Evolutionary conservation across 2,797 vertebrate species (phyloP).

Genomic region (Smutsia gigantea): DNA sequence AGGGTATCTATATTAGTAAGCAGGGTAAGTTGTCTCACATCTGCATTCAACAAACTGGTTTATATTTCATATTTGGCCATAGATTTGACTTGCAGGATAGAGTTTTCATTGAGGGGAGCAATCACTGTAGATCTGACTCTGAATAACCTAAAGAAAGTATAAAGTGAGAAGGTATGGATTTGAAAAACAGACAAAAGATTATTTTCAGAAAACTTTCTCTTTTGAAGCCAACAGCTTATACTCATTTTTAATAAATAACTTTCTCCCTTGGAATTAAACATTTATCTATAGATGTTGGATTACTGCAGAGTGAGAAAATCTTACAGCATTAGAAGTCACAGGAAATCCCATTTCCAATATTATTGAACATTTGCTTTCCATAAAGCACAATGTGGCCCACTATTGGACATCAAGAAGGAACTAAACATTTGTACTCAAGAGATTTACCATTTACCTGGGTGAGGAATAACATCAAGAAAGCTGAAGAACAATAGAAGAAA

Average conservation of each 20-base stretch:
- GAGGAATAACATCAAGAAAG: neutral
- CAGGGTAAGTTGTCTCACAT: neutral
- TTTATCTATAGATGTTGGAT: neutral
- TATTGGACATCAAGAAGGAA: neutral
- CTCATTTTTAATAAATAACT: neutral
- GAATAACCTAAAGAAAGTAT: neutral
- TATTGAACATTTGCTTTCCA: neutral
- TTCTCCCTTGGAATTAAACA: neutral
- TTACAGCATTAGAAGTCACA: neutral
- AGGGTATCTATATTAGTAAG: neutral
- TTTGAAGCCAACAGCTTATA: neutral
- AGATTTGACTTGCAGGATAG: neutral
- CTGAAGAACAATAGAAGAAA: neutral
- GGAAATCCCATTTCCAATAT: neutral
- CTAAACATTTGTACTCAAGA: neutral
- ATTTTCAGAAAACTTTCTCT: slow-evolving; percentile 23
- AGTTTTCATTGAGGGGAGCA: neutral
- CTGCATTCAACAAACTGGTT: neutral
- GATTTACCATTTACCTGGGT: neutral
- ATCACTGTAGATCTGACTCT: neutral
- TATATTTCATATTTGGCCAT: neutral
- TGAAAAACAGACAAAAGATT: neutral
- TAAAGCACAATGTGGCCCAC: neutral
- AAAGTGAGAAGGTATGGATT: neutral
- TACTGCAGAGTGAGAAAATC: neutral